Conservation (phyloP, 1,140 invertebrate genomes). For the Polypedilum vanderplanki region DNA sequence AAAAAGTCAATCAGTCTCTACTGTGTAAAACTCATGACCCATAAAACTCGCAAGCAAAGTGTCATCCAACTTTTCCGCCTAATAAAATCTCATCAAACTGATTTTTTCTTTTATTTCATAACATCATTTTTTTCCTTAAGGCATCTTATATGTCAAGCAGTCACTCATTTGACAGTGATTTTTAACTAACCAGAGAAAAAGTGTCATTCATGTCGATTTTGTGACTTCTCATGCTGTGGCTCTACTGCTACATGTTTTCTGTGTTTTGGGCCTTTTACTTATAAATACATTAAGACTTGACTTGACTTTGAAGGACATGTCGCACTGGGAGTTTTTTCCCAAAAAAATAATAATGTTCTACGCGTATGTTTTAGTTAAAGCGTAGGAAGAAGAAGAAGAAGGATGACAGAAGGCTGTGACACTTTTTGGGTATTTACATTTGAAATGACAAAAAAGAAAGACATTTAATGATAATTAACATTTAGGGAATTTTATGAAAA, state of each 20-base stretch:
- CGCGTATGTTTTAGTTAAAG: too few relatives aligned
- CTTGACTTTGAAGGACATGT: background rate
- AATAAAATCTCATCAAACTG: conserved; percentile 13
- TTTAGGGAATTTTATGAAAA: too few relatives aligned
- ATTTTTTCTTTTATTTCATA: too few relatives aligned
- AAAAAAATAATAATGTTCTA: too few relatives aligned
- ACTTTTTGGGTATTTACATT: too few relatives aligned
- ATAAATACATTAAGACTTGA: background rate
- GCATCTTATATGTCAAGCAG: background rate
- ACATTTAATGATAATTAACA: too few relatives aligned
- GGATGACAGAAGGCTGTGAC: background rate
- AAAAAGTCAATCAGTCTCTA: background rate
- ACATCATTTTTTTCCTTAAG: too few relatives aligned
- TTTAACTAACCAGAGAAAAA: conserved; percentile 1
- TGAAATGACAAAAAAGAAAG: too few relatives aligned
- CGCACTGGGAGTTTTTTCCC: background rate
- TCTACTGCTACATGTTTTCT: too few relatives aligned
- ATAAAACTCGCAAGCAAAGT: background rate
- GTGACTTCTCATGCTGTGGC: background rate
- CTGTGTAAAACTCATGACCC: background rate
- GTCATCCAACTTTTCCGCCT: conserved; percentile 16
- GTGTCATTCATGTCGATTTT: conserved; percentile 12
- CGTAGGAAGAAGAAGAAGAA: too few relatives aligned
- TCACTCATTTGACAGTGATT: background rate
- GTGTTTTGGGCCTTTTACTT: too few relatives aligned